Evolutionary conservation across 2,888 invertebrate species (phyloP), one percentile per base, ranked within the genome.

Genomic region (Nomada flava): DNA sequence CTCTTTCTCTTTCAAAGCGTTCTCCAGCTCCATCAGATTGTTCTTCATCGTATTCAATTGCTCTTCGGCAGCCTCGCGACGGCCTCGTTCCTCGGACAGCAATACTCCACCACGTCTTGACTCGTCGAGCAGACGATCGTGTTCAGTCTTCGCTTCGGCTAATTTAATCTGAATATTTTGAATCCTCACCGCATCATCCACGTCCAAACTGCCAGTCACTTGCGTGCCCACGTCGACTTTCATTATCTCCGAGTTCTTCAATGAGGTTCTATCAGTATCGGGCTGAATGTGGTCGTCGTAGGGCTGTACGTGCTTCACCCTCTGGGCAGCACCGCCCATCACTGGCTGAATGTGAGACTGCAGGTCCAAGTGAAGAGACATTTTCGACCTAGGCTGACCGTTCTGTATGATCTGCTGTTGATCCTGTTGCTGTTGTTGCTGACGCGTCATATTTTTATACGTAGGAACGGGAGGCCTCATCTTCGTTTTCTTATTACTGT

Each of bases 111-210:
- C 85, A 3, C 77, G 85, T 15, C 86, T 88, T 0, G 79, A 86
- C 44, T 92, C 89, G 13, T 91, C 89, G 2, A 90, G 18, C 0
- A 93, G 82, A 3, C 87, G 82, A 4, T 91, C 89, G 62, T 90
- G 85, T 4, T 92, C 90, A 3, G 76, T 69, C 29, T 85, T 86
- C 0, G 86, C 82, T 10, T 90, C 86, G 9, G 82, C 78, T 72
- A 92, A 73, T 44, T 90, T 85, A 4, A 68, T 75, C 47, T 89
- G 65, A 1, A 90, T 76, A 18, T 79, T 68, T 13, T 68, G 68
- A 18, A 95, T 79, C 94, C 84, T 95, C 95, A n/a, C 96, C 0
- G 74, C 62, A 9, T 78, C 74, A 0, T 70, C 69, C 0, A 11
- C 4, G 1, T 74, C 67, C 1, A 50, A 52, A 20, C 18, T 64